Percentiles rank a stretch among this genome's conserved stretches.
phyloP scores from a whole-genome alignment of 2,113 vertebrate genomes.

The Actenoides hombroni region DNA sequence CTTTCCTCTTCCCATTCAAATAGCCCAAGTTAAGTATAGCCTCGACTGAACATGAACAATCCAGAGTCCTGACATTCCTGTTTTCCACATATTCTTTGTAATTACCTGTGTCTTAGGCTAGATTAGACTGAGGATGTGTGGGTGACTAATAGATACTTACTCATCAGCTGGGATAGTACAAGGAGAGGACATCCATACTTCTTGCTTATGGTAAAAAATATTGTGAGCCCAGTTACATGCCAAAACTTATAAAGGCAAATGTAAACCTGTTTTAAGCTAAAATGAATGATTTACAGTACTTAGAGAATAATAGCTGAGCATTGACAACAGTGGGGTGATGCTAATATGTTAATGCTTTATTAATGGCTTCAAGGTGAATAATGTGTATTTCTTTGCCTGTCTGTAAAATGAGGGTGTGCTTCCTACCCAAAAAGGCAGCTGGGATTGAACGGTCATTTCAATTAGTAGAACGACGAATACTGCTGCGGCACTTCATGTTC shows the following conservation, averaged over 20 bases:
- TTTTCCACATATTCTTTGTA: background rate
- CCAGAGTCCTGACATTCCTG: background rate
- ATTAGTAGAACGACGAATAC: slow-evolving; percentile 32
- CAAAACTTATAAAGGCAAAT: background rate
- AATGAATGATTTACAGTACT: background rate
- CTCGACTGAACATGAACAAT: background rate
- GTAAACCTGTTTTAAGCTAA: background rate
- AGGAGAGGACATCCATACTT: background rate
- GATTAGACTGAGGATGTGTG: background rate
- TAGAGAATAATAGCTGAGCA: background rate
- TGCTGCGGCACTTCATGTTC: slow-evolving; percentile 15
- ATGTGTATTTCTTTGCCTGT: background rate
- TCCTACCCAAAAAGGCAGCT: background rate
- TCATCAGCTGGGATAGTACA: background rate
- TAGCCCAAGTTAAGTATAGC: background rate
- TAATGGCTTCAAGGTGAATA: background rate
- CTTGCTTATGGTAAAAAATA: background rate
- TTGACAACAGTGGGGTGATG: background rate
- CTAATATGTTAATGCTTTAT: background rate
- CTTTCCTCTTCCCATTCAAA: background rate
- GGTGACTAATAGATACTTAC: background rate
- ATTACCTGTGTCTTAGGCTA: background rate
- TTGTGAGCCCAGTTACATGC: background rate
- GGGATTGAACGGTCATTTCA: slow-evolving; percentile 28
- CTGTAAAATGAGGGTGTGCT: background rate